Base-by-base conservation (phyloP, 2,888 invertebrate species). In the Ethmia dodecea region DNA sequence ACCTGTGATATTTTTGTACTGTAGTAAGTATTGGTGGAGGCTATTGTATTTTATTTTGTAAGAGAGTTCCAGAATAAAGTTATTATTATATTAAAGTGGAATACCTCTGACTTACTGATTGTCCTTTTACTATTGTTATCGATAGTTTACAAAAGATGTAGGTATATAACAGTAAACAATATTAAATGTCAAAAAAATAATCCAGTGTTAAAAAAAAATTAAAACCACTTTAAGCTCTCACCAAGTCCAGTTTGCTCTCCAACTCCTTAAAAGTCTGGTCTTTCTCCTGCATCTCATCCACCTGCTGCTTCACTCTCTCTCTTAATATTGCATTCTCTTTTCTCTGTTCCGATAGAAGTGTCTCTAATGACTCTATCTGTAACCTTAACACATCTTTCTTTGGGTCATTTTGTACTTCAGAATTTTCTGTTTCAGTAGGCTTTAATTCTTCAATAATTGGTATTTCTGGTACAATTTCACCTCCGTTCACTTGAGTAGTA, bases 161-260 rank as follows among this genome's bases (percentile, higher is more conserved):
- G n/a, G n/a, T n/a, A n/a, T n/a, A n/a, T n/a, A n/a, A n/a, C n/a
- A n/a, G n/a, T n/a, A n/a, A n/a, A n/a, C n/a, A n/a, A n/a, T n/a
- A n/a, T n/a, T n/a, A n/a, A n/a, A n/a, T n/a, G n/a, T n/a, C n/a
- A n/a, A n/a, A n/a, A n/a, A n/a, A n/a, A n/a, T n/a, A n/a, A n/a
- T n/a, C n/a, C n/a, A n/a, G 18, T 18, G 8, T 8, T 8, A 18
- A 18, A 4, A 18, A 18, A 18, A 18, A 18, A 5, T 5, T 18
- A 18, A 18, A 18, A 8, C 5, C 18, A 18, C 8, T 18, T 9
- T 18, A n/a, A n/a, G n/a, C 31, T 56, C 69, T 63, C 55, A 88
- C 88, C 67, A 68, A 47, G 48, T 88, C 88, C 27, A 88, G 53
- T 60, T 87, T 88, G n/a, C 45, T 43, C 45, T 88, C 88, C 16